Conservation (phyloP, 2,113 vertebrate genomes). For the Charina bottae region DNA sequence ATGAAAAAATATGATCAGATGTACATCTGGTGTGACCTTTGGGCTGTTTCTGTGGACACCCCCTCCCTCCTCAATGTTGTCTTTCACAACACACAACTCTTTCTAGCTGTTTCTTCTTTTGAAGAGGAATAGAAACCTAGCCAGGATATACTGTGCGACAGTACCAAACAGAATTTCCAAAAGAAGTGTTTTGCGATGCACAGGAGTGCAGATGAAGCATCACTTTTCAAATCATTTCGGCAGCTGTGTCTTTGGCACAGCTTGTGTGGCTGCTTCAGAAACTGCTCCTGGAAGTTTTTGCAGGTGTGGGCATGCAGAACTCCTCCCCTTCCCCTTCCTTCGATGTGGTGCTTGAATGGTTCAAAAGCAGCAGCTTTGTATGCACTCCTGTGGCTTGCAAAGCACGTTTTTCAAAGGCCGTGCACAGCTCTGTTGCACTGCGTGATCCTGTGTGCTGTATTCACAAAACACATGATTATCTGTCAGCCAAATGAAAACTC, state of each 20-base stretch:
- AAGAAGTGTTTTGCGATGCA: neutral
- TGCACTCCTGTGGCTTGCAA: neutral
- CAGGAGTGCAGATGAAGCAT: neutral
- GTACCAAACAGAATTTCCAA: constrained; percentile 18
- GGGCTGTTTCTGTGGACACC: constrained; percentile 21
- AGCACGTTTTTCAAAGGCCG: constrained; percentile 52
- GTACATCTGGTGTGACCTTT: constrained; percentile 23
- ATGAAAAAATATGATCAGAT: neutral
- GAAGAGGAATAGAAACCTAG: constrained; percentile 65
- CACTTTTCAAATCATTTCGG: neutral
- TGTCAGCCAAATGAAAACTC: constrained; percentile 34
- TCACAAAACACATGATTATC: neutral
- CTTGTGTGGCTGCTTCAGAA: neutral
- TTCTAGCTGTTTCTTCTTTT: constrained; percentile 70
- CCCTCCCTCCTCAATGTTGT: constrained; percentile 3
- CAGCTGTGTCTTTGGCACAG: neutral
- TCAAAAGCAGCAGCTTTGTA: neutral
- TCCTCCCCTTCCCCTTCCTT: neutral
- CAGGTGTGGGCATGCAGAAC: neutral
- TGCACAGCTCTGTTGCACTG: constrained; percentile 54
- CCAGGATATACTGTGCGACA: constrained; percentile 56
- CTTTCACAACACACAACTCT: constrained; percentile 53
- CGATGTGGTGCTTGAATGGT: neutral
- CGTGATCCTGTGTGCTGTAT: constrained; percentile 40
- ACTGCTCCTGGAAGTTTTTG: neutral